Base-by-base conservation (phyloP, 2,888 invertebrate genomes). In the Drosophila parthenogenetica region DNA sequence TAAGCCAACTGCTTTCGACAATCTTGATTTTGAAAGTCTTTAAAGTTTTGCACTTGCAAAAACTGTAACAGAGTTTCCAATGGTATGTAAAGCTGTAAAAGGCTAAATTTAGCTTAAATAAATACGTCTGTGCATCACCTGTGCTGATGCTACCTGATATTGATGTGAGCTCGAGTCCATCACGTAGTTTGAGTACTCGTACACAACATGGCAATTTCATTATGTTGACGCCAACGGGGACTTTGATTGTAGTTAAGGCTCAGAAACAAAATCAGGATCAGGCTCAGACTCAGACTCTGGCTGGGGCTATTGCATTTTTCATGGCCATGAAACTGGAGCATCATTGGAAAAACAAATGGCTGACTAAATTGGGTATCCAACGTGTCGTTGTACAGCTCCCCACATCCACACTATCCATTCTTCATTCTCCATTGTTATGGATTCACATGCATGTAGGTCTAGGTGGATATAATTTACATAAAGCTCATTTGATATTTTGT, bases 321-420 rank as follows among this genome's bases (percentile, higher is more conserved):
- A 60, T 73, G 73, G 45, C 46, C 77, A 57, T 43, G 35, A 43
- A 58, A 46, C 7, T 11, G 46, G 42, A 71, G 46, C 25, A 51
- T 19, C 22, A 32, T 59, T 65, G 37, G 22, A 14, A 58, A 13
- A 32, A 29, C 16, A 49, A 69, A 29, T 55, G 43, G 14, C 40
- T 46, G 40, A 50, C 54, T 19, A 45, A 49, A 53, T 64, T 64
- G 43, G 16, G 19, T 48, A 73, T n/a, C 5, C 25, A 29, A 45
- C 58, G 40, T 42, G 32, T 29, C 11, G 53, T 13, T 39, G 29
- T 29, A 37, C 39, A 0, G 29, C 0, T 35, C 13, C 11, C 4
- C 35, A 35, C 13, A 3, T 35, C 13, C 13, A 5, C 35, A 35
- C 13, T 13, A 11, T 7, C 17, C 16, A 25, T 7, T 25, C 8